Evolutionary conservation across 2,797 vertebrate genomes (phyloP), one percentile per base, ranked within the genome.

Genomic region (Meda fulgida): DNA sequence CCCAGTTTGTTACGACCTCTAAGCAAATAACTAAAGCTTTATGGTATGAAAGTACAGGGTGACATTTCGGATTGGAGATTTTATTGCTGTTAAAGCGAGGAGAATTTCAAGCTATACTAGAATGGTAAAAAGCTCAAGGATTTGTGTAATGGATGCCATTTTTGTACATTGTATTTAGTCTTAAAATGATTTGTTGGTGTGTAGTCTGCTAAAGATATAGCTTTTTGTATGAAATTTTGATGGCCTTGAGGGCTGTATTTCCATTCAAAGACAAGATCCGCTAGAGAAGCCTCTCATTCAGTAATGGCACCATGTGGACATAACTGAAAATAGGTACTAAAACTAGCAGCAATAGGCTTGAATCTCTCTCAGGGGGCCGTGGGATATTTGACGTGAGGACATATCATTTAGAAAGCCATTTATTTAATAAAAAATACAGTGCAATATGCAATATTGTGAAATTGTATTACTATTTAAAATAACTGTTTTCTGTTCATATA

Each of bases 271-370:
- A 69, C 43, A 7, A 43, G 67, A 60, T 58, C 38, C 21, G n/a
- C n/a, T 43, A 31, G 6, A 72, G 80, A 60, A 60, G 51, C 36
- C 4, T 81, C 36, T 72, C 38, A 31, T 60, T 72, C n/a, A 81
- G 51, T n/a, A 43, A 40, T 60, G 36, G 69, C 53, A 40, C 36
- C 48, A 18, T 60, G 18, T 43, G 80, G n/a, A 72, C 58, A 81
- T 81, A 46, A 82, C 16, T 60, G 76, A 43, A 78, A 63, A 78
- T 72, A 34, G 38, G 26, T 43, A 31, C 36, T 72, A 81, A 81
- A 70, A 70, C 34, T 11, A 63, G 55, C 76, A 78, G 16, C 76
- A 78, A 78, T 29, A 70, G n/a, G 16, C 70, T 18, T 26, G 70
- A 83, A 75, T 81, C 53, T 60, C 48, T 81, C 69, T 81, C 38